Base-by-base conservation (phyloP, 2,888 invertebrate species). In the Ctena decussata region DNA sequence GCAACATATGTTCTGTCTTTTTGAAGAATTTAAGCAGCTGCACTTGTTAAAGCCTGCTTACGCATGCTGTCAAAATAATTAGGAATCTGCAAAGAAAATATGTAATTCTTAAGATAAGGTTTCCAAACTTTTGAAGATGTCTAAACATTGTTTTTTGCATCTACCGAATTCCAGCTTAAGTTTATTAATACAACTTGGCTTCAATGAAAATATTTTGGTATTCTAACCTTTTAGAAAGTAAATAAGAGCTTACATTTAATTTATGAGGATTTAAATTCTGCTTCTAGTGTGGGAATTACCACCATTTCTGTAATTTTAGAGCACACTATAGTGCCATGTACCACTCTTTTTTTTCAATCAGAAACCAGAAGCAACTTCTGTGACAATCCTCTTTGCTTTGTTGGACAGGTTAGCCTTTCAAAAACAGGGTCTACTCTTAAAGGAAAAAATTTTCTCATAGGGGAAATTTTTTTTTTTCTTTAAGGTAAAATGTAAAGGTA, bases 1-100 rank as follows among this genome's bases (percentile, higher is more conserved):
- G 65, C 65, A 65, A 11, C 65, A 65, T 65, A 65, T 65, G 65
- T 11, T 35, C 21, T 65, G 27, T 65, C 65, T 65, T 65, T 65
- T n/a, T 35, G 5, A 21, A 65, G 30, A 27, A 65, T 65, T 65
- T 35, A 35, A 35, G 35, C 65, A 65, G 65, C 65, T 65, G 65
- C 65, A 65, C 30, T 21, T 32, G 65, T 24, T 65, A n/a, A 65
- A 65, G 35, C 65, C 21, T 65, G 65, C 24, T 57, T 57, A 57
- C 24, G 24, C 5, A 24, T 6, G 32, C 35, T 65, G 65, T 65
- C 65, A 65, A 65, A 35, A 65, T 65, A 65, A 65, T 57, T 57
- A 35, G 18, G 3, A 11, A 35, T 65, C 5, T 65, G 65, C 65
- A n/a, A 65, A 65, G 57, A 57, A 65, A 65, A 65, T 65, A 65